Evolutionary conservation across 2,888 invertebrate genomes (phyloP).

Genomic region (Anticlea derivata): DNA sequence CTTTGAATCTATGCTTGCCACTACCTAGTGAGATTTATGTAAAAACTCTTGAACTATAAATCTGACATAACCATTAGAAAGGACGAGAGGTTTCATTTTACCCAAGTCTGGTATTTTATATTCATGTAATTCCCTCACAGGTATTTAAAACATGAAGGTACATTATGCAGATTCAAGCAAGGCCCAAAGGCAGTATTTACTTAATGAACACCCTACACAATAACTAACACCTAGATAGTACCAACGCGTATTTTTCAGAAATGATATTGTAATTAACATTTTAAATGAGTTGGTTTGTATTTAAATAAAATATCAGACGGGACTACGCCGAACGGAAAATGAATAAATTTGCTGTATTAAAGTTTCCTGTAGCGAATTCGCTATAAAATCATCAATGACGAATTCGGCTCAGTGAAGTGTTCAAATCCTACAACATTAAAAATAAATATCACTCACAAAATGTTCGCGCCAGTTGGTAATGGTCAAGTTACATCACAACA

Average conservation of each 20-base stretch:
- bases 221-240: constrained; percentile 21
- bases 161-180: constrained; percentile 18
- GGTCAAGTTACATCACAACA: constrained; percentile 22
- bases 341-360: no score
- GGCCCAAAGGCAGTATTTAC: constrained; percentile 23
- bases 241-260: constrained; percentile 17
- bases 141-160: constrained; percentile 24
- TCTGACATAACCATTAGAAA: constrained; percentile 29
- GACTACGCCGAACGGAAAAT: no score
- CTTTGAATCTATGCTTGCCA: no score
- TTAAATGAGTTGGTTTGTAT: no score
- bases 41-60: constrained; percentile 34
- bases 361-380: no score
- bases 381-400: no score
- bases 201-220: constrained; percentile 12
- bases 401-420: no score
- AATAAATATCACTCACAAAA: no score
- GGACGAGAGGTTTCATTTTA: constrained; percentile 30
- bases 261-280: constrained; percentile 20
- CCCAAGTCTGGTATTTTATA: constrained; percentile 28
- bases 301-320: no score
- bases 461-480: constrained; percentile 1
- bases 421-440: no score
- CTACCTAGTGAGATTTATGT: constrained; percentile 19
- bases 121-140: constrained; percentile 31